Evolutionary conservation across 2,888 invertebrate genomes (phyloP).

Genomic region (Xylocampa areola): DNA sequence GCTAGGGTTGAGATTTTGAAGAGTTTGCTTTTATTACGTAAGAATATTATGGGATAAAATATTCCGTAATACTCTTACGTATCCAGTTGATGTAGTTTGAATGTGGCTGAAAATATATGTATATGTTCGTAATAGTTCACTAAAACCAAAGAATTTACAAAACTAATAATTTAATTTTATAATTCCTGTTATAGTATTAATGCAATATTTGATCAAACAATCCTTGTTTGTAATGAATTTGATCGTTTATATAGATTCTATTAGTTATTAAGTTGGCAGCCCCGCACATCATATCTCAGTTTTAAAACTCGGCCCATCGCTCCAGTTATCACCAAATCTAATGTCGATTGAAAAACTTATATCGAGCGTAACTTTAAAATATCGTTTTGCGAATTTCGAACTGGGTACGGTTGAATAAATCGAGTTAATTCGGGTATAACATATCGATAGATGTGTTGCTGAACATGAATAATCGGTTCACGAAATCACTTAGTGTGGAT

Average conservation of each 20-base stretch:
- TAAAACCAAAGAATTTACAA: too few species aligned
- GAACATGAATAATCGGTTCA: slow-evolving; percentile 34
- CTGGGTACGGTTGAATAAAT: slow-evolving; percentile 52
- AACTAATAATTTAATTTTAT: too few species aligned
- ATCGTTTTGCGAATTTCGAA: slow-evolving; percentile 47
- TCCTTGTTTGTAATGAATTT: too few species aligned
- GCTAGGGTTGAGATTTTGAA: slow-evolving; percentile 53
- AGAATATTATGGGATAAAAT: slow-evolving; percentile 2
- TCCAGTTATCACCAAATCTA: slow-evolving; percentile 62
- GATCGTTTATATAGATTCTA: too few species aligned
- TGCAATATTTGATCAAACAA: too few species aligned
- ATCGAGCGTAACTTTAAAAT: slow-evolving; percentile 56
- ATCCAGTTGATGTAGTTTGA: too few species aligned
- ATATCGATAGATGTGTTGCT: slow-evolving; percentile 41
- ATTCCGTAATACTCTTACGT: too few species aligned
- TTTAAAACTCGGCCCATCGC: slow-evolving; percentile 41
- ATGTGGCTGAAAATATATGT: too few species aligned
- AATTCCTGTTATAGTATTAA: too few species aligned
- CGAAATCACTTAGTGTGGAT: slow-evolving; percentile 29
- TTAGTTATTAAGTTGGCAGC: slow-evolving; percentile 18
- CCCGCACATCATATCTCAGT: slow-evolving; percentile 29
- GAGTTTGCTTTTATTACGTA: slow-evolving; percentile 27
- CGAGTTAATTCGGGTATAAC: slow-evolving; percentile 45
- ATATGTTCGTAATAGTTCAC: too few species aligned
- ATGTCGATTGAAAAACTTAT: slow-evolving; percentile 65